Base-by-base conservation (phyloP, 2,797 vertebrate species). In the Poliocrania exsul region DNA sequence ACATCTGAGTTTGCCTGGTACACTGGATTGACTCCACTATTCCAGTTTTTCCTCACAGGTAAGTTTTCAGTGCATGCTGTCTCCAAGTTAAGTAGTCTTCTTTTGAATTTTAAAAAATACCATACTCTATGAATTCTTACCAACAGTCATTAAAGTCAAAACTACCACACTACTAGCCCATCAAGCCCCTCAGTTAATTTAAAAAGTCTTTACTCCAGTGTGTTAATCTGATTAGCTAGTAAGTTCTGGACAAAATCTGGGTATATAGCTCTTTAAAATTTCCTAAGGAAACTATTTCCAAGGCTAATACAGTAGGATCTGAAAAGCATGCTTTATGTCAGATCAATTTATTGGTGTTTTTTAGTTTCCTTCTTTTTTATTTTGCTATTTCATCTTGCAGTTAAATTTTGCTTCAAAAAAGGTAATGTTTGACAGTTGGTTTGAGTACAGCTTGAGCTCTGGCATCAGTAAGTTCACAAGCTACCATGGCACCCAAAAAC, bases 401-500 rank as follows among this genome's bases (percentile, higher is more conserved):
- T 57, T 46, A 81, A 46, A 37, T 53, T 81, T 84, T 67, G 42
- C 50, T 61, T 79, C 46, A 66, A 69, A 83, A 64, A 78, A 87
- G 28, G 28, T 62, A 58, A 60, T 4, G 3, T 90, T 72, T 92
- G 74, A 92, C 49, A 86, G 21, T 35, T 51, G 13, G 16, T 61
- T 86, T 61, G 23, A 83, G 20, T 29, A 84, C 40, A 66, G 37
- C n/a, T 81, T 9, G 2, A 70, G 66, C 51, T 72, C 33, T 58
- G 31, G 16, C 26, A 72, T 40, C n/a, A 75, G 0, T 33, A 84
- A 58, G 3, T 72, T 61, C 40, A 72, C 38, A 51, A 81, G 29
- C 16, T 38, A 20, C 29, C 17, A 73, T 2, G 10, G 46, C 69
- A 91, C 17, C 2, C 35, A 80, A 61, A 85, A 79, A 64, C 16